Conservation (phyloP, 2,888 invertebrate species). For the Drosophila incognita region DNA sequence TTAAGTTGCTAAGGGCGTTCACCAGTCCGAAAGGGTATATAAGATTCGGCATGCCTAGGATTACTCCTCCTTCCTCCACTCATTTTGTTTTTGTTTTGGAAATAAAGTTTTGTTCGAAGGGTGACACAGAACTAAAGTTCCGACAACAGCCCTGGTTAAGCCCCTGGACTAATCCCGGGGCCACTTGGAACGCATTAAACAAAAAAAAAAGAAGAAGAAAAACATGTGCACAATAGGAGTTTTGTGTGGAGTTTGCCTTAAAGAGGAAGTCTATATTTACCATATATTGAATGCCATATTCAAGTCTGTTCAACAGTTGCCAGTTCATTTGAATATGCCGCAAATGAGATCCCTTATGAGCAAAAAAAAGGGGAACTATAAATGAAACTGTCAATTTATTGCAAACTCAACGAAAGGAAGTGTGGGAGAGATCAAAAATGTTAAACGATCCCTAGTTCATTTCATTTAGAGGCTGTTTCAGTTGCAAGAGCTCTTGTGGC, state of each 20-base stretch:
- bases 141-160: slow-evolving; percentile 3
- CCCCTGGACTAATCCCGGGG: slow-evolving; percentile 28
- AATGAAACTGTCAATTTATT: slow-evolving; percentile 7
- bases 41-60: background rate
- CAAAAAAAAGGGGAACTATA: slow-evolving; percentile 2
- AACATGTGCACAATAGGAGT: slow-evolving; percentile 41
- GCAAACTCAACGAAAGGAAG: background rate
- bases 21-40: background rate
- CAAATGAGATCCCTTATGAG: slow-evolving; percentile 9
- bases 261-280: slow-evolving; percentile 69
- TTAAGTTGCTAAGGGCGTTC: accelerated
- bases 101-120: slow-evolving; percentile 45
- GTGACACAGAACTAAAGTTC: slow-evolving; percentile 15
- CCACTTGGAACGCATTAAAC: slow-evolving; percentile 32
- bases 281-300: slow-evolving; percentile 42
- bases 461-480: background rate
- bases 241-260: slow-evolving; percentile 25
- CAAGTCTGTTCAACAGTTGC: slow-evolving; percentile 58
- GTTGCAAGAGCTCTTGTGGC: background rate
- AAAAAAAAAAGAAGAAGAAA: slow-evolving; percentile 1
- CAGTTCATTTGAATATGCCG: slow-evolving; percentile 34
- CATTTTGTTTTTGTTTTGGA: slow-evolving; percentile 22
- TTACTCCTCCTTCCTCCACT: background rate
- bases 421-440: background rate
- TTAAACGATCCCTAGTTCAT: background rate